phyloP scores from a whole-genome alignment of 2,113 vertebrate genomes.

The Cinclus mexicanus region DNA sequence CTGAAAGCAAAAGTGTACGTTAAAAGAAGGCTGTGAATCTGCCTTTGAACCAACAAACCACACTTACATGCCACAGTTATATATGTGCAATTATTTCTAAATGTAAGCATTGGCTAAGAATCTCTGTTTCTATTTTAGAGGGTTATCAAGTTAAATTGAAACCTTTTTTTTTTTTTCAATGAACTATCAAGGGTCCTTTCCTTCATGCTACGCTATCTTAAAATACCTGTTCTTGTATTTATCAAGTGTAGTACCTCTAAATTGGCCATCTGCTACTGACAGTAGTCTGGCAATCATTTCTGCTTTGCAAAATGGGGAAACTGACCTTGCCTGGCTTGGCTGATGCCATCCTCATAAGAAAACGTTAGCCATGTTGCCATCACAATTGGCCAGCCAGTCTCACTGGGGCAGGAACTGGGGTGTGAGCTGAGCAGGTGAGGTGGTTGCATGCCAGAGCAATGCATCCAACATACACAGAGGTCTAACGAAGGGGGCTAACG shows the following conservation, averaged over 20 bases:
- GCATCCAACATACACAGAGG: fast-evolving
- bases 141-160: neutral
- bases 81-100: neutral
- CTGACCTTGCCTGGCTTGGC: neutral
- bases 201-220: neutral
- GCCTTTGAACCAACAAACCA: neutral
- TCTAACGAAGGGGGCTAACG: fast-evolving
- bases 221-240: neutral
- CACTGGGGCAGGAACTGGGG: neutral
- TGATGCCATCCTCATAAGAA: neutral
- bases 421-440: neutral
- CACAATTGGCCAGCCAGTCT: neutral
- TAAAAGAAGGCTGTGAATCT: neutral
- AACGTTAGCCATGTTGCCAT: neutral
- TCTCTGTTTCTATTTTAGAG: neutral
- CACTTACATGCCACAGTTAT: neutral
- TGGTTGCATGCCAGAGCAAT: neutral
- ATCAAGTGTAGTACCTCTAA: neutral
- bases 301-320: neutral
- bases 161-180: neutral
- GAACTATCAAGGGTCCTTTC: neutral
- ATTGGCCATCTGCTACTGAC: no score
- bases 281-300: neutral
- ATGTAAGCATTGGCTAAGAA: neutral
- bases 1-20: neutral